Percentiles rank a stretch among this genome's conserved stretches.
Conservation (phyloP, 2,113 vertebrate genomes). For the Himantopus leucocephalus region DNA sequence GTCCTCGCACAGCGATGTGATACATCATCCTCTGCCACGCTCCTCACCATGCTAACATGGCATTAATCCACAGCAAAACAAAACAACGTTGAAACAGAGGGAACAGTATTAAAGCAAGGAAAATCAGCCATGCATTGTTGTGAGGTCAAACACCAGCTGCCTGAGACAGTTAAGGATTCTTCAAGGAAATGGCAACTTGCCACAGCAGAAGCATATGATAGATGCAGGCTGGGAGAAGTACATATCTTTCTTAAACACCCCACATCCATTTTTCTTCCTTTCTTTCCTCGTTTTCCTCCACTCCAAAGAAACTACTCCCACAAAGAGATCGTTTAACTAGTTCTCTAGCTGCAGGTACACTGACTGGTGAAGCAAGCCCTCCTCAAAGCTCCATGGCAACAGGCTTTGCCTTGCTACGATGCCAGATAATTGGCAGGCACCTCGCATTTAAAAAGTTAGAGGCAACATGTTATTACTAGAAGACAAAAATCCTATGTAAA, state of each 20-base stretch:
- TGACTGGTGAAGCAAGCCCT: neutral
- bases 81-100: neutral
- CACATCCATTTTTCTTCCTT: neutral
- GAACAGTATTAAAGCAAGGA: neutral
- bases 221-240: neutral
- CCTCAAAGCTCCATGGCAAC: constrained; percentile 46
- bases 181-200: neutral
- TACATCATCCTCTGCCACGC: neutral
- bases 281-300: neutral
- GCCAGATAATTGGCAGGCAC: neutral
- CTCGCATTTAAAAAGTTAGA: neutral
- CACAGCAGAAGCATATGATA: neutral
- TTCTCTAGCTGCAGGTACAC: neutral
- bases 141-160: neutral
- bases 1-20: rapidly evolving
- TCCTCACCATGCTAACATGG: neutral
- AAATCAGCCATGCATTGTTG: neutral
- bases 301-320: neutral
- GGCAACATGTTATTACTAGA: constrained; percentile 7
- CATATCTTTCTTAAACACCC: neutral
- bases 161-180: neutral
- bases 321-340: neutral
- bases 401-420: neutral
- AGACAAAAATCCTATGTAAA: neutral
- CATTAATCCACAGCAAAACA: neutral